Base-by-base conservation (phyloP, 1,140 invertebrate species). In the Musca vetustissima region DNA sequence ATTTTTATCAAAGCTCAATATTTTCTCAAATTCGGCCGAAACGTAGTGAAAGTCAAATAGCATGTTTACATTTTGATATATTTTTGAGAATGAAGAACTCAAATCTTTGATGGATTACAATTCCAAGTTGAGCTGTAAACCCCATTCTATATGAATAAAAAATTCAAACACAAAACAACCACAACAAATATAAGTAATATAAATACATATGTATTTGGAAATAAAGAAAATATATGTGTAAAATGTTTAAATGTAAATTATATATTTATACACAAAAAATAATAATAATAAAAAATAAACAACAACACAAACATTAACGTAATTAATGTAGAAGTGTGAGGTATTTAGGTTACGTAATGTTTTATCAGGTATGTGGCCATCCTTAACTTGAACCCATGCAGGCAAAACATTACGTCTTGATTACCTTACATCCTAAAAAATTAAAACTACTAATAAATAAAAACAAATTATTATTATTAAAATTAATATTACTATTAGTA, bases 191-290 rank as follows among this genome's bases (percentile, higher is more conserved):
- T 13, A 61, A 19, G n/a, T 36, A 9, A 25, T 25, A 25, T 8
- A 25, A 53, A 28, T 32, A 49, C 28, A 32, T 32, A 32, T 32
- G 28, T 32, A 32, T 32, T 32, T 32, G 28, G 28, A 32, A 13
- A 28, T 28, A 28, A 28, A 11, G 15, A 19, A 43, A 43, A 9
- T 43, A 36, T 43, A 61, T 43, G 21, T 61, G 57, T 61, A 61
- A 61, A 61, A 61, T 59, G 55, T 59, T 59, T 59, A 59, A 59
- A 28, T 61, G 57, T 61, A 61, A 36, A 61, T 61, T 61, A 61
- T 43, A 52, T 21, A 52, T 52, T 21, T 21, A 24, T 24, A 59
- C 28, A 59, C 17, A 13, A 59, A 59, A 19, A n/a, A 28, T 24
- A 57, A 3, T 21, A 19, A 15, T 59, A 28, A 43, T 21, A 21